Evolutionary conservation across 2,888 invertebrate genomes (phyloP), one percentile per base, ranked within the genome.

Genomic region (Antheraea yamamai): DNA sequence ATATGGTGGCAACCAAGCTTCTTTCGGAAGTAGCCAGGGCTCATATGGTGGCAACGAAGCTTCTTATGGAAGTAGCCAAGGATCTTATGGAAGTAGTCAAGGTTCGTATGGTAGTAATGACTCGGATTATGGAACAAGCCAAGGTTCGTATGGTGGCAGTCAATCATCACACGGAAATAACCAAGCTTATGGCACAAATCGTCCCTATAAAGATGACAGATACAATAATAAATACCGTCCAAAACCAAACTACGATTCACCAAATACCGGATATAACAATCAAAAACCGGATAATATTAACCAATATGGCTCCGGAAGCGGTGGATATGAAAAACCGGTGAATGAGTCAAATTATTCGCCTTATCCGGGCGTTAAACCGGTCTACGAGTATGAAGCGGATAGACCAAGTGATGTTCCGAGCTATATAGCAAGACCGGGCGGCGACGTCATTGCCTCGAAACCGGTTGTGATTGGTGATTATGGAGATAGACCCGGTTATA

Each of bases 331-430:
- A 16, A 73, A 66, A 73, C 75, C 75, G 12, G 61, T 47, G 18
- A 74, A 75, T 52, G 73, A 70, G 2, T 39, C 58, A 16, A 68
- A 75, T 14, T 66, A 72, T 8, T 35, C 74, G 4, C 74, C 72
- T 12, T 77, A 80, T 74, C 88, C 88, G 20, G 84, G 85, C 75
- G 77, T 92, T 0, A 93, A 89, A 77, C 94, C 95, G 4, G 95
- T 94, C 0, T 94, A 94, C 71, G 94, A 94, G 76, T 85, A 88
- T 68, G 93, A 91, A 1, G n/a, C 83, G 73, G 91, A 92, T 0
- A 92, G 85, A 72, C 91, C 92, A 0, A 78, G 73, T 0, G 85
- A 91, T 74, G 91, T 81, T 0, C 92, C 92, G 0, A 89, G 89
- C 77, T 94, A 93, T 76, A 86, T 89, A 16, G 83, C 87, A 0